Evolutionary conservation across 2,113 vertebrate genomes (phyloP).

Genomic region (Alouatta palliata): DNA sequence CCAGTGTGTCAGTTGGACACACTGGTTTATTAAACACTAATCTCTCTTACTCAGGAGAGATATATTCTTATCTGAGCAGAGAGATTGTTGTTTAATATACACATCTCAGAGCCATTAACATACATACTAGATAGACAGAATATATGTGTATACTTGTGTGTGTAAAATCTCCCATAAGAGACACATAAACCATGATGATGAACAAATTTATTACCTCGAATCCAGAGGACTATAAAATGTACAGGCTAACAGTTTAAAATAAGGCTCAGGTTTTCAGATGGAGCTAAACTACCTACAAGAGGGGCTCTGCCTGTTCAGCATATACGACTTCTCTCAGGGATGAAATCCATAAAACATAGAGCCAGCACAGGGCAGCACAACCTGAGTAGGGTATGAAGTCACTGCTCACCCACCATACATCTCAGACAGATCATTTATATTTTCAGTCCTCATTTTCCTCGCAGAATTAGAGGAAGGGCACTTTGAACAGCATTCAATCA

Average conservation of each 20-base stretch:
- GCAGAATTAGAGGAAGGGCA: neutral
- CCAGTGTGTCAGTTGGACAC: neutral
- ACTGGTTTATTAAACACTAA: neutral
- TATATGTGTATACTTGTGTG: fast-evolving
- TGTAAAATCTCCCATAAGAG: neutral
- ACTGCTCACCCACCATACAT: fast-evolving
- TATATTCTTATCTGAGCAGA: neutral
- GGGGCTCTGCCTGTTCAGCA: neutral
- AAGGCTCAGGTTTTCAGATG: neutral
- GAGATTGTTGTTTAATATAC: neutral
- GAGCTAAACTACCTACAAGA: neutral
- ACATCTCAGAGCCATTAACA: neutral
- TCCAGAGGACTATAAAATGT: neutral
- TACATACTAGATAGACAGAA: too few species aligned
- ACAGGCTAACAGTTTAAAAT: neutral
- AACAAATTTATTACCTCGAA: neutral
- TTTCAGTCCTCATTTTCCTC: neutral
- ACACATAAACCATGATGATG: neutral
- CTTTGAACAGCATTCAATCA: too few species aligned
- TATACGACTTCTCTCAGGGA: neutral
- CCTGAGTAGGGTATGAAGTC: fast-evolving
- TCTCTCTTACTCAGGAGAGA: too few species aligned
- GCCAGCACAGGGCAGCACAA: fast-evolving
- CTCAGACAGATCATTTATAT: neutral
- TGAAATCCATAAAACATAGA: neutral